Evolutionary conservation across 2,888 invertebrate species (phyloP), one percentile per base, ranked within the genome.

Genomic region (Cynaeus angustus): DNA sequence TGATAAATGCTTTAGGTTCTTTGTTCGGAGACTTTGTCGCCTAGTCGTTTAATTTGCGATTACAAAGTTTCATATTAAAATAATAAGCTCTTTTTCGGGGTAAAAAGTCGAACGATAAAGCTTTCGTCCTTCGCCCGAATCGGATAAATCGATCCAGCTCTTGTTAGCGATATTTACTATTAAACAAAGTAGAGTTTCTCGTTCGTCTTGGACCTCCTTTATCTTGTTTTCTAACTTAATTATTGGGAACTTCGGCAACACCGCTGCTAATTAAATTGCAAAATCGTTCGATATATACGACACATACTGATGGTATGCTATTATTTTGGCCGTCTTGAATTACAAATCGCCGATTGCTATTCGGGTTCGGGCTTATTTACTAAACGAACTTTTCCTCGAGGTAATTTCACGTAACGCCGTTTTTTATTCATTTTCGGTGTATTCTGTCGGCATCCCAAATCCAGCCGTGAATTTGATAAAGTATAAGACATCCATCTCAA

Each of bases 401-500:
- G 43, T 53, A 45, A 53, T 37, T 65, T 14, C 30, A 64, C 52
- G 38, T 61, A 61, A 50, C 38, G 10, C n/a, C 50, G 13, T 65
- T 58, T 68, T 68, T 62, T 53, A 59, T 65, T 71, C 59, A 41
- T 53, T 58, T 67, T 53, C 43, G 64, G 41, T 52, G 68, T 58
- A 68, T 68, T 68, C 65, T 68, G 52, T 38, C 43, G 45, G 55
- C 66, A 58, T 65, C 41, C 50, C 28, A 64, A 73, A 73, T 70
- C 67, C 58, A 52, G 50, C 62, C 70, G 71, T 69, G 70, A 74
- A 73, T 73, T 73, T 74, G 74, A 74, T 75, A 72, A 75, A 74
- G 71, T 65, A 68, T 62, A 58, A 71, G 68, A 70, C 74, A 75
- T 77, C 72, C 72, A 74, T 77, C 77, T 77, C 72, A 73, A 75